Evolutionary conservation across 2,797 vertebrate genomes (phyloP), one percentile per base, ranked within the genome.

Genomic region (Salarias fasciatus): DNA sequence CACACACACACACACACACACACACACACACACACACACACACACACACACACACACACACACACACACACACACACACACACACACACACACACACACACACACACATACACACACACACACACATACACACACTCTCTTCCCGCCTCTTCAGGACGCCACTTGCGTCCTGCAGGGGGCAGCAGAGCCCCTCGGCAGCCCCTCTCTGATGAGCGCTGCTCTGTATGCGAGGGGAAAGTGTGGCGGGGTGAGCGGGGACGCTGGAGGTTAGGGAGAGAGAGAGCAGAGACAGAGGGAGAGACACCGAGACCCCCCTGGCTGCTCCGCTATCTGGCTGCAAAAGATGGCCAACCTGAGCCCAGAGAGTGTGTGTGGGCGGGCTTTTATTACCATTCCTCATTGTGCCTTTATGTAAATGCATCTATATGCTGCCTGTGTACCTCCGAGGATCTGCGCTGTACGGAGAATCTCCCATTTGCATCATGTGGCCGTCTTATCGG

Each of bases 151-250:
- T 62, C 59, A 53, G 28, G 11, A 45, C 11, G 6, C 15, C 24
- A 6, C n/a, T 43, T 43, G 8, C 1, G 31, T 11, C 4, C 6
- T 5, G 48, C 14, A 83, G 88, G 82, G 81, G 87, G 86, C 78
- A 84, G 86, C 77, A 90, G 75, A 89, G 86, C 50, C 53, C 74
- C 84, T 61, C 24, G 12, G 7, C 50, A 11, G 5, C 0, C 6
- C 13, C 44, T 7, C 24, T 33, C 42, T 24, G 56, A 29, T 40
- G 0, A 18, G 24, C 47, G 4, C 43, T 59, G 62, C 4, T 83
- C 64, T 55, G 68, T 67, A 77, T 81, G 77, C 71, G 77, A 31
- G 50, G 11, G 15, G 37, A 55, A 37, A 5, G 67, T 53, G 56
- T 65, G 65, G 59, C 72, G 48, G 53, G 45, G 57, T 0, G 42